These are phyloP conservation scores for Acanthurus lineatus DNA, from an alignment of 2,797 vertebrate species.

Conservation along the genomic window DNA sequence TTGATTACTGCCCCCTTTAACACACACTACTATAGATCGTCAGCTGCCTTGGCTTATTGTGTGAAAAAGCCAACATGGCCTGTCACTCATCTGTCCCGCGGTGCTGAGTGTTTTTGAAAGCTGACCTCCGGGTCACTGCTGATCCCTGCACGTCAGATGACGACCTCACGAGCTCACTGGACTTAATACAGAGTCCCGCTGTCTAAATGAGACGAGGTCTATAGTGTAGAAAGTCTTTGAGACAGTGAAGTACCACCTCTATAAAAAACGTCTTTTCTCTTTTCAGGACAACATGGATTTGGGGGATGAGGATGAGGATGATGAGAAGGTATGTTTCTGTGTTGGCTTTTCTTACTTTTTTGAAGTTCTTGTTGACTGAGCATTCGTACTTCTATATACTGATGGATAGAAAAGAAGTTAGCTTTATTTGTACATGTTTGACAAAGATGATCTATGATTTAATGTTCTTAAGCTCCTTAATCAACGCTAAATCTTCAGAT, in stretches of 20 bases:
- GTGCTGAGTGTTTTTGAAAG: constrained; percentile 19
- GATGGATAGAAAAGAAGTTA: constrained; percentile 26
- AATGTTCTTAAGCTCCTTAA: constrained; percentile 55
- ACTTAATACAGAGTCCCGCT: too few species aligned
- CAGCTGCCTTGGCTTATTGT: neutral
- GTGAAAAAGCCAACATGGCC: neutral
- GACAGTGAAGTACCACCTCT: constrained; percentile 4
- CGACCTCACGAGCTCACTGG: neutral
- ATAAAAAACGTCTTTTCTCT: neutral
- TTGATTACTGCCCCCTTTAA: neutral
- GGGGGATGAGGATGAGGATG: constrained; percentile 94
- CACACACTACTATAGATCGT: neutral
- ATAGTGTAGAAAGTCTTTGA: neutral
- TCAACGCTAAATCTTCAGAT: constrained; percentile 55
- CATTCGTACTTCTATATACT: constrained; percentile 15
- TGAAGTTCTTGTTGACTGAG: too few species aligned
- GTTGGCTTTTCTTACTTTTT: too few species aligned
- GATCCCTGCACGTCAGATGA: constrained; percentile 35
- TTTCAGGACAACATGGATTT: constrained; percentile 89
- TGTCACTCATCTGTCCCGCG: constrained; percentile 33
- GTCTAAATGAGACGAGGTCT: neutral
- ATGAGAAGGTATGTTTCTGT: constrained; percentile 89
- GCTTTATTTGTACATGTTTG: constrained; percentile 44
- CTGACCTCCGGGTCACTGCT: constrained; percentile 53
- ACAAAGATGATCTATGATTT: constrained; percentile 57